phyloP scores from a whole-genome alignment of 2,888 invertebrate genomes.

The Sycophila texana region DNA sequence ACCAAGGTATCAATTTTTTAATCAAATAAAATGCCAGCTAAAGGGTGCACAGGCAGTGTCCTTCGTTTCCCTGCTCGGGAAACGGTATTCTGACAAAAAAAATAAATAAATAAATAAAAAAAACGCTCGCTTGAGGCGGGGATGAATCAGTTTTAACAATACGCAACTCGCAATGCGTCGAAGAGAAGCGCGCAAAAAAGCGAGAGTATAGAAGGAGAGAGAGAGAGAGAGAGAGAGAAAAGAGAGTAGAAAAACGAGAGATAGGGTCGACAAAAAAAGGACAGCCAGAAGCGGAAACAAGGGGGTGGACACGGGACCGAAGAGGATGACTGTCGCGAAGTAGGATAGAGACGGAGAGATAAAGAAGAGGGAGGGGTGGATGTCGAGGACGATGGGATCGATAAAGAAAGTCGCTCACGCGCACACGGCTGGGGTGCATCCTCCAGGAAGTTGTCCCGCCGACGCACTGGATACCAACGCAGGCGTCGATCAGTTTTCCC shows the following conservation, averaged over 20 bases:
- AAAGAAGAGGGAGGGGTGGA: neutral
- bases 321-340: neutral
- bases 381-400: constrained; percentile 32
- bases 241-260: neutral
- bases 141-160: constrained; percentile 37
- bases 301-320: neutral
- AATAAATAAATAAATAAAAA: neutral
- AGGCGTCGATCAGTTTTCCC: constrained; percentile 65
- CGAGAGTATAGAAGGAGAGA: too few relatives aligned
- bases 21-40: too few relatives aligned
- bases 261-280: neutral
- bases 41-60: too few relatives aligned
- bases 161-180: neutral
- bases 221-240: too few relatives aligned
- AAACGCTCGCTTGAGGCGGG: neutral
- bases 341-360: too few relatives aligned
- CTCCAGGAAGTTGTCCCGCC: neutral
- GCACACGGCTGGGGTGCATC: constrained; percentile 26
- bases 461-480: constrained; percentile 62
- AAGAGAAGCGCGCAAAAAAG: neutral
- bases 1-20: too few relatives aligned
- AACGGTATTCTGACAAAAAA: neutral
- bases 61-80: too few relatives aligned
- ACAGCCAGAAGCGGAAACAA: neutral
- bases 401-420: constrained; percentile 42